phyloP scores from a whole-genome alignment of 2,113 vertebrate genomes.

The Oryctolagus cuniculus region DNA sequence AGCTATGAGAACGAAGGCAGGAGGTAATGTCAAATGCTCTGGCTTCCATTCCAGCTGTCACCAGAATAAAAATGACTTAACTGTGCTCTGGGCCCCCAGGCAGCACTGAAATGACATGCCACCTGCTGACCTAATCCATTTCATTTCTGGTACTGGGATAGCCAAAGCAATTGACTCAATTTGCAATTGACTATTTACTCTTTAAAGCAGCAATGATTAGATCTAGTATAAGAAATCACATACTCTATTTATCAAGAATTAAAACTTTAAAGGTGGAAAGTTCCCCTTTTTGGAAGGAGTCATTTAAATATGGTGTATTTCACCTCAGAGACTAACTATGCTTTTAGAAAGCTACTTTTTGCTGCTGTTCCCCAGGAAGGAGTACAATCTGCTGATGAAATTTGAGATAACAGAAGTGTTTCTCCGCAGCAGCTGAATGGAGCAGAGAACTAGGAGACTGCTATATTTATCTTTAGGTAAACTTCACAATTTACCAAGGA shows the following conservation, averaged over 20 bases:
- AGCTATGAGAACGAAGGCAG: slow-evolving; percentile 39
- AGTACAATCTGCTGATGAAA: slow-evolving; percentile 78
- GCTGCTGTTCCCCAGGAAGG: slow-evolving; percentile 70
- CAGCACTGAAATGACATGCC: slow-evolving; percentile 80
- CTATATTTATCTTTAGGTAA: slow-evolving; percentile 83
- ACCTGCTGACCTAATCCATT: slow-evolving; percentile 81
- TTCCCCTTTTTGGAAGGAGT: slow-evolving; percentile 74
- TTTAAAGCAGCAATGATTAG: slow-evolving; percentile 64
- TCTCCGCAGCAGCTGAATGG: slow-evolving; percentile 78
- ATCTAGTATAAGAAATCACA: slow-evolving; percentile 74
- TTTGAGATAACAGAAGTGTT: slow-evolving; percentile 75
- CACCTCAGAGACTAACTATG: slow-evolving; percentile 53
- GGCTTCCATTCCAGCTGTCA: slow-evolving; percentile 74
- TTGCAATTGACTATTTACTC: slow-evolving; percentile 76
- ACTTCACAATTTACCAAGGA: slow-evolving; percentile 74
- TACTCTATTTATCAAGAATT: slow-evolving; percentile 74
- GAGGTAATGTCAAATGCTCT: slow-evolving; percentile 59
- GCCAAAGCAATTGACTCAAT: slow-evolving; percentile 76
- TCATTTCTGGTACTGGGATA: slow-evolving; percentile 75
- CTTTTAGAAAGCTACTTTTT: slow-evolving; percentile 71
- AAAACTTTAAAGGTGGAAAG: slow-evolving; percentile 75
- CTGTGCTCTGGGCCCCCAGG: slow-evolving; percentile 75
- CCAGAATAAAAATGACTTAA: slow-evolving; percentile 78
- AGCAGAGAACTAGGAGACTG: slow-evolving; percentile 65
- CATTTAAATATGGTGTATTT: slow-evolving; percentile 64